Base-by-base conservation (phyloP, 2,888 invertebrate species). In the Ernsta delagoae region DNA sequence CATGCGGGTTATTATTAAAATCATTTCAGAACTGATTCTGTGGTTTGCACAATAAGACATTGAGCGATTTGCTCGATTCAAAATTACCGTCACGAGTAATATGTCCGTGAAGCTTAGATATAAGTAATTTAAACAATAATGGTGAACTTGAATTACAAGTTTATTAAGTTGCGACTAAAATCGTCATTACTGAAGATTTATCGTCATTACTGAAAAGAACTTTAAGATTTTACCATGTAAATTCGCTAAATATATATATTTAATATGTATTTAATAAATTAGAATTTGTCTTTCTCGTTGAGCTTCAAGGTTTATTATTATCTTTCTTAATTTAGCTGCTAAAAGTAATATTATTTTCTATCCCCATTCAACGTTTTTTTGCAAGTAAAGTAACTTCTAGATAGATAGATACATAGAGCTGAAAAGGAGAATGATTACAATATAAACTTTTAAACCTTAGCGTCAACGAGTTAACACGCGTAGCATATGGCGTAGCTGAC, bases 1-100 rank as follows among this genome's bases (percentile, higher is more conserved):
- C 74, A 71, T 73, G 71, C 77, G 72, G 73, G 71, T 76, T 78
- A 76, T 77, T 81, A 83, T 80, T 79, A 70, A 77, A 76, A 77
- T 77, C 72, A 73, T 76, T 76, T 77, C 69, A 71, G 73, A 76
- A 74, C 76, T 65, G 62, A 75, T 73, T 68, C 54, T 61, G 41
- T 67, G 75, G 75, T 79, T 83, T 82, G 77, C 79, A 73, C 79
- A 83, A 83, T 76, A 79, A 77, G 78, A 75, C 78, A 83, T 74
- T 73, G 72, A 73, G 65, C 57, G 68, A 65, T 70, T 74, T 73
- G 72, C 71, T 62, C 67, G 53, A 73, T 74, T 65, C 65, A 70
- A 66, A 70, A 70, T 70, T 48, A 56, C 54, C 67, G 56, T 67
- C 61, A 61, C 43, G 61, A 67, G 54, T 53, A 12, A 45, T 48